Conservation (phyloP, 2,888 invertebrate species). For the Epirrhoe tristata region DNA sequence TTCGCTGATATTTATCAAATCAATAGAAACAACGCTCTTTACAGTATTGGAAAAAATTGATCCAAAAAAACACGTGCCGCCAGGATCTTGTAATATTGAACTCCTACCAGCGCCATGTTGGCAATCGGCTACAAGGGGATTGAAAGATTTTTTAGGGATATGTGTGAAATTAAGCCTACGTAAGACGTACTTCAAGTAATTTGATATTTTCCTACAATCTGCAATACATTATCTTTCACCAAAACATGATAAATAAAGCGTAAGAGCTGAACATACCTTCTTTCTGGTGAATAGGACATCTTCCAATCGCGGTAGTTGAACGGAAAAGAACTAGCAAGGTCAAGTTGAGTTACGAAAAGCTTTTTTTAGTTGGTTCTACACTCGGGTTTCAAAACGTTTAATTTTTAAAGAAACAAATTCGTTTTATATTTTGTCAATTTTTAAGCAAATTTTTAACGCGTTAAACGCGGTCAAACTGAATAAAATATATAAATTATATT, state of each 20-base stretch:
- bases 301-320: slow-evolving; percentile 91
- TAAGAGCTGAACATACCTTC: slow-evolving; percentile 89
- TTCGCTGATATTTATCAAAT: neutral
- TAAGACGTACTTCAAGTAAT: slow-evolving; percentile 26
- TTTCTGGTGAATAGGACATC: slow-evolving; percentile 93
- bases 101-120: slow-evolving; percentile 84
- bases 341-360: slow-evolving; percentile 82
- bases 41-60: slow-evolving; percentile 15
- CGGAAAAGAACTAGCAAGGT: slow-evolving; percentile 88
- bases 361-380: slow-evolving; percentile 61
- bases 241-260: slow-evolving; percentile 56
- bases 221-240: slow-evolving; percentile 49
- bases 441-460: slow-evolving; percentile 46
- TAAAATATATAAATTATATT: slow-evolving; percentile 58
- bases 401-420: slow-evolving; percentile 47
- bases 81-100: slow-evolving; percentile 67
- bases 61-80: slow-evolving; percentile 75
- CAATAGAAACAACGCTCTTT: neutral
- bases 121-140: slow-evolving; percentile 79
- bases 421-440: slow-evolving; percentile 63
- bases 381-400: slow-evolving; percentile 30
- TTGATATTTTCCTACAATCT: slow-evolving; percentile 26
- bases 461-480: slow-evolving; percentile 48
- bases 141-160: slow-evolving; percentile 56
- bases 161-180: slow-evolving; percentile 44